Evolutionary conservation across 2,888 invertebrate species (phyloP).

Genomic region (Eutolmus rufibarbis): DNA sequence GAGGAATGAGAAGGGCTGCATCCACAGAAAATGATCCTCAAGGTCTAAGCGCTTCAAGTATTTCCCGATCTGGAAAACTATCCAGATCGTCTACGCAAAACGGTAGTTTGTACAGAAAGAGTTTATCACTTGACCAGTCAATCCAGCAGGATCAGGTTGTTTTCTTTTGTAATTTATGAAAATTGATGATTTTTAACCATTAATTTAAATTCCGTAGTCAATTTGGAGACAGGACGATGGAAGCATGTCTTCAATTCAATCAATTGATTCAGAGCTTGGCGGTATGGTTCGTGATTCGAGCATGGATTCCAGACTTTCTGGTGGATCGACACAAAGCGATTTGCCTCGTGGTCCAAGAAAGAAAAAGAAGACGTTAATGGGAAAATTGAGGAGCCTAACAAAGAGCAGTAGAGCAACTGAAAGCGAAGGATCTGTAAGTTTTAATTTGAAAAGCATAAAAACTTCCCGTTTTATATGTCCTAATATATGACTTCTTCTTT

Average conservation of each 20-base stretch:
- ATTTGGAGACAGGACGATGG: conserved; percentile 88
- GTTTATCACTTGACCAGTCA: conserved; percentile 75
- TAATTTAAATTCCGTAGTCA: conserved; percentile 62
- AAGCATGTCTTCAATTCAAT: conserved; percentile 84
- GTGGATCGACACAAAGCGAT: conserved; percentile 86
- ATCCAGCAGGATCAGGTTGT: conserved; percentile 63
- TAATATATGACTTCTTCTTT: too few species aligned
- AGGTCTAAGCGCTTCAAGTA: conserved; percentile 55
- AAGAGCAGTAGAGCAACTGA: conserved; percentile 74
- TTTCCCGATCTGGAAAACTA: conserved; percentile 56
- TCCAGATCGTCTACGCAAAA: conserved; percentile 59
- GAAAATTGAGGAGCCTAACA: conserved; percentile 83
- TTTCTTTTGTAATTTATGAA: neutral
- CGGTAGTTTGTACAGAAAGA: conserved; percentile 72
- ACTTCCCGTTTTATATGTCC: too few species aligned
- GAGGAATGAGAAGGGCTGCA: conserved; percentile 64
- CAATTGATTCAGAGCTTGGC: conserved; percentile 74
- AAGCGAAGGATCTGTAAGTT: conserved; percentile 61
- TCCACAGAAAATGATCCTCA: conserved; percentile 71
- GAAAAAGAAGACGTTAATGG: conserved; percentile 81
- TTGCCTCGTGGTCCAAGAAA: conserved; percentile 73
- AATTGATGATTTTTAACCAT: neutral
- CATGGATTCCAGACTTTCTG: conserved; percentile 82
- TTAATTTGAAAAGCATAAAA: neutral
- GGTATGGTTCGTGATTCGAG: conserved; percentile 76